Base-by-base conservation (phyloP, 2,888 invertebrate species). In the Oligia fasciuncula region DNA sequence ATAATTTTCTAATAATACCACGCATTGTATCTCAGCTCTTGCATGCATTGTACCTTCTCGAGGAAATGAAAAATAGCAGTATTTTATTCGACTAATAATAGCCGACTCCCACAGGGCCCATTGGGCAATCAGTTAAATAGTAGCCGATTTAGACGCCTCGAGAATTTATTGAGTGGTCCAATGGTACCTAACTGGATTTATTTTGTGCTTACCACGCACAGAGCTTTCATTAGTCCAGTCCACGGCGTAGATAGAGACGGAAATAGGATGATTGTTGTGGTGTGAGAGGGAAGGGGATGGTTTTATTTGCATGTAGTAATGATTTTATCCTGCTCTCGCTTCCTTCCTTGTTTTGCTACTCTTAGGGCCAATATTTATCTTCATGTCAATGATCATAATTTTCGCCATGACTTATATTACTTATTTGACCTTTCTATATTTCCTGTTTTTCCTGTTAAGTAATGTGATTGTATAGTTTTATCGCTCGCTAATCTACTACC, bases 131-230 rank as follows among this genome's bases (percentile, higher is more conserved):
- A 93, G 90, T 91, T 90, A 87, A 87, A 86, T 87, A 90, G 91
- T 86, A 88, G 90, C 79, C 92, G 92, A 92, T 93, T 93, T 92
- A 90, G 92, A 90, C 90, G 92, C 90, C 87, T 86, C 77, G 90
- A 90, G 92, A 93, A 93, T 94, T 93, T 93, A 93, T 93, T 91
- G 92, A 91, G 89, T 86, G 81, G 86, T 80, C 84, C 88, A 86
- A 76, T 89, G 86, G 90, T 88, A 88, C 88, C 92, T 91, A 93
- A 92, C 90, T 81, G 88, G 92, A 93, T 93, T 93, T 93, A 93
- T 91, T 93, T 93, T 92, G 89, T 91, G 93, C 93, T 91, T 89
- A 91, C 90, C 85, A 86, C 83, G 92, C 91, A 86, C 87, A 88
- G 90, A 90, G 85, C 87, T 89, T 90, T 85, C 89, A 90, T 88